Percentiles rank a stretch among this genome's conserved stretches.
These are phyloP conservation scores for Drosophila trichaetosa DNA, from an alignment of 2,888 invertebrate species.

Conservation along the genomic window DNA sequence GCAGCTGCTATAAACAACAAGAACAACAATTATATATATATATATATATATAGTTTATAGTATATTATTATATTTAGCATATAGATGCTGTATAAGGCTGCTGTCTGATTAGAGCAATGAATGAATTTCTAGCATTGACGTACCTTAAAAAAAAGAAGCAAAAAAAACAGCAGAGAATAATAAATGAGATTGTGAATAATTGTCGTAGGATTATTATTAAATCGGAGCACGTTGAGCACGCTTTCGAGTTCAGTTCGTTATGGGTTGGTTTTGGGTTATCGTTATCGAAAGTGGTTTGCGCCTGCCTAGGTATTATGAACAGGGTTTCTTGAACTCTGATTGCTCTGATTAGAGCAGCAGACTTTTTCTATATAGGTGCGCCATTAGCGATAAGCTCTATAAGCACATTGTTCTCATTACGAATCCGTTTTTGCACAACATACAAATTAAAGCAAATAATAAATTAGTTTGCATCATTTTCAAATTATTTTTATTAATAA, in stretches of 20 bases:
- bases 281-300: constrained; percentile 61
- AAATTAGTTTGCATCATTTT: not conserved
- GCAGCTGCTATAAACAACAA: constrained; percentile 55
- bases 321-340: constrained; percentile 55
- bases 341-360: constrained; percentile 20
- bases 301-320: constrained; percentile 44
- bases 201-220: constrained; percentile 24
- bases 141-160: constrained; percentile 53
- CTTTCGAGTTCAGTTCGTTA: constrained; percentile 27
- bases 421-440: constrained; percentile 1
- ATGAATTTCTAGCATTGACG: constrained; percentile 74
- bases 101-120: constrained; percentile 63
- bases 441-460: not conserved
- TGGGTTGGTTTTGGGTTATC: constrained; percentile 69
- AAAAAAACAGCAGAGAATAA: not conserved
- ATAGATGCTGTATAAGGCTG: constrained; percentile 14
- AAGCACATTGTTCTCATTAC: constrained; percentile 34
- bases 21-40: constrained; percentile 12
- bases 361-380: constrained; percentile 22
- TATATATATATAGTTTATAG: not conserved
- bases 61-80: constrained; percentile 4
- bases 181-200: constrained; percentile 2
- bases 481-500: not conserved
- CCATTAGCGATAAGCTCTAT: constrained; percentile 13
- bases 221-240: constrained; percentile 46